A percentile compares a stretch with the other conserved stretches of the same genome.
phyloP scores from a whole-genome alignment of 2,797 vertebrate genomes.

The Zenarchopterus dispar region DNA sequence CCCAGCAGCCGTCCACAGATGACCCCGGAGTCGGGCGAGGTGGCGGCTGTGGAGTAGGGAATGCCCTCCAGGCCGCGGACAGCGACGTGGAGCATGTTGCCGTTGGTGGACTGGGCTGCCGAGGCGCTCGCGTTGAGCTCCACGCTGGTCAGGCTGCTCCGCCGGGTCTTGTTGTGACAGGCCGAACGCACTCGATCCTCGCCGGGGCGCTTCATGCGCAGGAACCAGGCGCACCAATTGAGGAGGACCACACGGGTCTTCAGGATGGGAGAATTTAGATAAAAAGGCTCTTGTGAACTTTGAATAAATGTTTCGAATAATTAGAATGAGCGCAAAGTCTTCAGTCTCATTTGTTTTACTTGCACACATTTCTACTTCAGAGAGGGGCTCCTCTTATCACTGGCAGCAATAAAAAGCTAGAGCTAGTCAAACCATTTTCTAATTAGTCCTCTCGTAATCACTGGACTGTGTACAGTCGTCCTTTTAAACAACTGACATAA shows the following conservation, averaged over 20 bases:
- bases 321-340: no score
- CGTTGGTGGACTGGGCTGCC: constrained; percentile 79
- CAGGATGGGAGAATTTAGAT: constrained; percentile 4
- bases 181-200: constrained; percentile 87
- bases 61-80: constrained; percentile 86
- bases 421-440: background rate
- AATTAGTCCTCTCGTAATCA: background rate
- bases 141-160: constrained; percentile 87
- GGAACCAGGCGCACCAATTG: constrained; percentile 97
- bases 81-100: constrained; percentile 89
- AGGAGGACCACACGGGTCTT: constrained; percentile 92
- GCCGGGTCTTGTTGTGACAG: constrained; percentile 85
- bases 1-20: constrained; percentile 61
- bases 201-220: constrained; percentile 93
- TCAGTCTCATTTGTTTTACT: no score
- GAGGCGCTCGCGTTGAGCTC: constrained; percentile 83
- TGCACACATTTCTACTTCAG: no score
- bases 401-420: background rate
- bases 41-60: constrained; percentile 70
- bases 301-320: no score
- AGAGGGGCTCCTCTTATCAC: background rate
- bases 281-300: background rate
- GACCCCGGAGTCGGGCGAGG: constrained; percentile 72
- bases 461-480: background rate
- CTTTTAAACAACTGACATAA: background rate